phyloP scores from a whole-genome alignment of 2,113 vertebrate species.

The Cygnus atratus region DNA sequence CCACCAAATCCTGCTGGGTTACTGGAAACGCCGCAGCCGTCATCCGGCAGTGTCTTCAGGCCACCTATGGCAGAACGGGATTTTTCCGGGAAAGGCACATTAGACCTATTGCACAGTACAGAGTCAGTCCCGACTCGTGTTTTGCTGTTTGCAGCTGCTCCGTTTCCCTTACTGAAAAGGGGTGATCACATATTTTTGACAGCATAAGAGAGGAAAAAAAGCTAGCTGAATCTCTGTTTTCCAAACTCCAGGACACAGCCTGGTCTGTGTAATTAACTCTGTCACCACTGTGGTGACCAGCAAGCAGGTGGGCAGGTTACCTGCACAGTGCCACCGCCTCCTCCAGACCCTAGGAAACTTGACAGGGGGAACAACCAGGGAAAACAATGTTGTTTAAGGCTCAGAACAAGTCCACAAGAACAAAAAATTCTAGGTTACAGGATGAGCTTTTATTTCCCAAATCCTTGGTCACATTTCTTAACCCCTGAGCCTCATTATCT shows the following conservation, averaged over 20 bases:
- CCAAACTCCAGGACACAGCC: background rate
- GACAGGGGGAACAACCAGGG: background rate
- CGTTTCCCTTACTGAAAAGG: background rate
- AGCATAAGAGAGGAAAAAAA: background rate
- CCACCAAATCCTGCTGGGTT: constrained; percentile 67
- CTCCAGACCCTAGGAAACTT: background rate
- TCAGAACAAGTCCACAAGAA: background rate
- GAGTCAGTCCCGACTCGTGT: background rate
- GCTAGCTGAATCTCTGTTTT: background rate
- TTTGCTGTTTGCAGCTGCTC: background rate
- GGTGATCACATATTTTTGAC: background rate
- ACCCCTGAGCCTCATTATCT: background rate
- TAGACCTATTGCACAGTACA: background rate
- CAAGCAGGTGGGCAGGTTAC: background rate
- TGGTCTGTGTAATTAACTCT: background rate
- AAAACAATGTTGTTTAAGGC: background rate
- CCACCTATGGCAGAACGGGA: constrained; percentile 2
- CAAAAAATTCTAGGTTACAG: background rate
- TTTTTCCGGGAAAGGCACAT: constrained; percentile 49
- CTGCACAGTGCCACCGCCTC: background rate
- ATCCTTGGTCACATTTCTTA: background rate
- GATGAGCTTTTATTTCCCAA: background rate
- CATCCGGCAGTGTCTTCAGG: constrained; percentile 28
- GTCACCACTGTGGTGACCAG: background rate
- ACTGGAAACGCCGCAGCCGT: constrained; percentile 49